A percentile compares a stretch with the other conserved stretches of the same genome.
Evolutionary conservation across 2,113 vertebrate genomes (phyloP).

Genomic region (Anseranas semipalmata): DNA sequence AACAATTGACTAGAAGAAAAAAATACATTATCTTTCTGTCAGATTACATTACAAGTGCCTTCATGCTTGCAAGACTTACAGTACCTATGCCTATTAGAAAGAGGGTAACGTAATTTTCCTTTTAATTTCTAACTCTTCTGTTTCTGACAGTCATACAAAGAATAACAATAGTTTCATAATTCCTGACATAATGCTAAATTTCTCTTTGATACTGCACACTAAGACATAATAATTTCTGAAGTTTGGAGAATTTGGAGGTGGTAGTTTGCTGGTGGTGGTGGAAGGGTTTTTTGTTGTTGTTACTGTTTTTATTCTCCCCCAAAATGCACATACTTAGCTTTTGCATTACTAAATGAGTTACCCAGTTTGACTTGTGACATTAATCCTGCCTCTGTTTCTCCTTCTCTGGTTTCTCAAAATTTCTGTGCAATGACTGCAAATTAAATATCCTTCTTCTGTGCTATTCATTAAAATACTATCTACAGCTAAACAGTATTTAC

Average conservation of each 20-base stretch:
- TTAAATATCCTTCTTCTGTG: background rate
- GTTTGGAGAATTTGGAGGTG: background rate
- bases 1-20: background rate
- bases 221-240: background rate
- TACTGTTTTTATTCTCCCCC: too few species aligned
- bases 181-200: background rate
- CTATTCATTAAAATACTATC: background rate
- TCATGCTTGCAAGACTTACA: background rate
- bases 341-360: background rate
- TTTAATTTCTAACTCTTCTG: background rate
- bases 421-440: background rate
- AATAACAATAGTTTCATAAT: background rate
- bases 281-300: too few species aligned
- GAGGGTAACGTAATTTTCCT: background rate
- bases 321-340: background rate
- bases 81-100: background rate
- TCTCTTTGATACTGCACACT: background rate
- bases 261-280: too few species aligned
- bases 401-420: background rate
- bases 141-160: background rate
- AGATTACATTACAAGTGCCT: background rate
- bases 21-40: conserved; percentile 15
- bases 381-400: background rate
- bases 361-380: background rate
- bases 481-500: background rate